Base-by-base conservation (phyloP, 2,888 invertebrate species). In the Drosophila phalerata region DNA sequence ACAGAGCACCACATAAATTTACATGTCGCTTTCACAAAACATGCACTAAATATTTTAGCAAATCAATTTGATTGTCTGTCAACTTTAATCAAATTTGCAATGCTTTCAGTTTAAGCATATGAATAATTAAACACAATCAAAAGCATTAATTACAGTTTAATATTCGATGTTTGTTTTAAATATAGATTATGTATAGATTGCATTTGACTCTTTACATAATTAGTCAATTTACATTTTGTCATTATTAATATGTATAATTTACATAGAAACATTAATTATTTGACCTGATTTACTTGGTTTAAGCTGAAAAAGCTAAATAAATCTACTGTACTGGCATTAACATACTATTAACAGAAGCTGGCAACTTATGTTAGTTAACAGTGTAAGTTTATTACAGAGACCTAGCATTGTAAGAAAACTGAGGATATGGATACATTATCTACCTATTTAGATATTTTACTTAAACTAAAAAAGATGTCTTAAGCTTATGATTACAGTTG, bases 11-110 rank as follows among this genome's bases (percentile, higher is more conserved):
- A n/a, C 30, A 55, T 5, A 55, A 32, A 55, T 49, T 30, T 49
- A 55, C 30, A 32, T 19, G 17, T 19, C 32, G 49, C 19, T 13
- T n/a, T 49, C 30, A 19, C 47, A 62, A 48, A 52, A 28, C 49
- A 45, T 51, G 48, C 9, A 30, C n/a, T 15, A 30, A 57, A 65
- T 57, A 51, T 56, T 67, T 55, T 15, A 30, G 37, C 45, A 56
- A 30, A 42, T 52, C 51, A 57, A 52, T 65, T 40, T 42, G 9
- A 51, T 30, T 42, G 42, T 58, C 49, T 22, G 42, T 38, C 51
- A 45, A 43, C 43, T 65, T 37, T 38, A 45, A 67, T 55, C 22
- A 42, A 43, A 43, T 56, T 43, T 56, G 11, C 22, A 56, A 15
- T 25, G 19, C 55, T 15, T 43, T 49, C 9, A 34, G 13, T 43